These are phyloP conservation scores for Colostygia pectinataria DNA, from an alignment of 2,888 invertebrate species.

Conservation along the genomic window DNA sequence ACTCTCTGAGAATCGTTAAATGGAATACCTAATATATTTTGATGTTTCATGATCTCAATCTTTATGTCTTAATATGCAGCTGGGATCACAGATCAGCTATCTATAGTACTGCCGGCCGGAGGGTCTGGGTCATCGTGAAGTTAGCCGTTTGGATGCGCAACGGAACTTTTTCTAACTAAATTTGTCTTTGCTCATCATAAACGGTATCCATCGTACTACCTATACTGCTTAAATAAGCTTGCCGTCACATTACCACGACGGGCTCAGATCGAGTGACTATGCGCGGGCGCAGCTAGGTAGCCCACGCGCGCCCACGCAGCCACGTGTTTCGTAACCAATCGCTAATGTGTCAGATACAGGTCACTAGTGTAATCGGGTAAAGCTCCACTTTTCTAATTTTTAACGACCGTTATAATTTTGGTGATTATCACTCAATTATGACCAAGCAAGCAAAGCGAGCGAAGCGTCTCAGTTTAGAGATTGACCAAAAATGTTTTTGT, in stretches of 20 bases:
- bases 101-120: too few relatives aligned
- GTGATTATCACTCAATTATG: background rate
- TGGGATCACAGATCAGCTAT: background rate
- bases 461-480: too few relatives aligned
- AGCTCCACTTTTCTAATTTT: background rate
- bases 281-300: slow-evolving; percentile 30
- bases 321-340: slow-evolving; percentile 23
- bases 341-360: slow-evolving; percentile 31
- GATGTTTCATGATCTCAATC: slow-evolving; percentile 7
- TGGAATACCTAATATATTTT: background rate
- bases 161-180: too few relatives aligned
- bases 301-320: slow-evolving; percentile 38
- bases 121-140: too few relatives aligned
- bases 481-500: too few relatives aligned
- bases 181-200: too few relatives aligned
- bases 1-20: background rate
- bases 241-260: slow-evolving; percentile 9
- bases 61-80: slow-evolving; percentile 14
- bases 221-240: background rate
- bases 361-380: slow-evolving; percentile 28
- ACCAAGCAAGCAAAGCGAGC: too few relatives aligned
- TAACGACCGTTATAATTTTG: background rate
- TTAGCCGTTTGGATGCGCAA: too few relatives aligned
- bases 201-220: too few relatives aligned
- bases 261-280: slow-evolving; percentile 15